Percentiles rank a stretch among this genome's conserved stretches.
phyloP scores from a whole-genome alignment of 2,113 vertebrate genomes.

The Gymnogyps californianus region DNA sequence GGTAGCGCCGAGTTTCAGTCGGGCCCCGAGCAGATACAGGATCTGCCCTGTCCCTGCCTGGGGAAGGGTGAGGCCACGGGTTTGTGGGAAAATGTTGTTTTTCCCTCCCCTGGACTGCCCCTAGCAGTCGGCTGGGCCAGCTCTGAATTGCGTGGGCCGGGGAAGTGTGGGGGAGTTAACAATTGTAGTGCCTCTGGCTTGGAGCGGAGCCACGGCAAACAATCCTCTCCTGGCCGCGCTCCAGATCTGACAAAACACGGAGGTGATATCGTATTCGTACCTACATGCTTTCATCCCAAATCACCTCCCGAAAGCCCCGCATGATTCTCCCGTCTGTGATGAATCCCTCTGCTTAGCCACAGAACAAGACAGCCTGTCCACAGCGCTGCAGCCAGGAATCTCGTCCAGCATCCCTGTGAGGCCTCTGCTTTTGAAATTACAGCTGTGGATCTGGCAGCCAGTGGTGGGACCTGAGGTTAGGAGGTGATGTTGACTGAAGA shows the following conservation, averaged over 20 bases:
- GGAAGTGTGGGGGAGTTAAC: neutral
- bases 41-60: neutral
- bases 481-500: constrained; percentile 59
- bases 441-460: constrained; percentile 39
- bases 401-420: neutral
- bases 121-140: neutral
- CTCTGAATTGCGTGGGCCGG: constrained; percentile 16
- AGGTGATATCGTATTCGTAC: neutral
- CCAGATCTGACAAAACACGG: constrained; percentile 16
- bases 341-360: neutral
- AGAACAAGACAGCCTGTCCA: neutral
- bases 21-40: neutral
- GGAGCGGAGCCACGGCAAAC: constrained; percentile 28
- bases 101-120: constrained; percentile 45
- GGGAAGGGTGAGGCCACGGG: constrained; percentile 22
- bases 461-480: constrained; percentile 7
- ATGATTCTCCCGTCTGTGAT: accelerated
- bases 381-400: neutral
- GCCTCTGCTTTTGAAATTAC: constrained; percentile 16
- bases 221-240: neutral
- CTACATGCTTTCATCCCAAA: neutral
- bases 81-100: constrained; percentile 51
- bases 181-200: constrained; percentile 44
- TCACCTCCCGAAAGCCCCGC: neutral
- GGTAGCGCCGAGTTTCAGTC: neutral